A percentile compares a stretch with the other conserved stretches of the same genome.
Conservation (phyloP, 2,888 invertebrate genomes). For the Sthenelais limicola region DNA sequence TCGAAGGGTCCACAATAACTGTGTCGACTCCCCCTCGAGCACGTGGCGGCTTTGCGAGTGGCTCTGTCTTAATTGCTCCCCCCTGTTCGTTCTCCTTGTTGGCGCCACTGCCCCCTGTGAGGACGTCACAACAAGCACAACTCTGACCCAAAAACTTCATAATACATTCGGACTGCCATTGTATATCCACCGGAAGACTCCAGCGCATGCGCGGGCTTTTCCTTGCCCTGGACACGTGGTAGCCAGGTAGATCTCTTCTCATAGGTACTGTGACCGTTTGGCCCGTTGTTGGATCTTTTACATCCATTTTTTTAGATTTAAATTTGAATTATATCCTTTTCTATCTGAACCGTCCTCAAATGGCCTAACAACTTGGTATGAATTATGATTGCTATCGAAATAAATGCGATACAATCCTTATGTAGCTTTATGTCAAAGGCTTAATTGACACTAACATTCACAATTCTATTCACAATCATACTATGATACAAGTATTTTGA, state of each 20-base stretch:
- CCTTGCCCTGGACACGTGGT: slow-evolving; percentile 19
- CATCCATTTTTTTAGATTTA: no score
- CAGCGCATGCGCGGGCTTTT: slow-evolving; percentile 15
- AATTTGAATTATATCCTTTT: no score
- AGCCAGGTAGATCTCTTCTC: slow-evolving; percentile 26
- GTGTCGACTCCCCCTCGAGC: not conserved
- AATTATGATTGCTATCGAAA: no score
- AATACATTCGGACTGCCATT: slow-evolving; percentile 26
- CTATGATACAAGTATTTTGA: no score
- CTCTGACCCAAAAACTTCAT: slow-evolving; percentile 24
- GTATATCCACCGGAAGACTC: slow-evolving; percentile 20
- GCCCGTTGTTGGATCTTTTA: slow-evolving; percentile 18
- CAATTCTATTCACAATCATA: no score
- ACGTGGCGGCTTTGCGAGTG: not conserved
- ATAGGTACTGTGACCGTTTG: slow-evolving; percentile 8
- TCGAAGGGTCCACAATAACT: not conserved
- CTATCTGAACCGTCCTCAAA: no score
- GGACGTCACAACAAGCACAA: slow-evolving; percentile 27
- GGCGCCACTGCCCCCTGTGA: not conserved
- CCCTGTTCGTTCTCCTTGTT: not conserved
- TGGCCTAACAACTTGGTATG: no score
- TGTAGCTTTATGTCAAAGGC: no score
- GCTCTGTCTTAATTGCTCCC: not conserved
- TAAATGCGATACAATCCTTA: no score
- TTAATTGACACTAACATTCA: no score